phyloP scores from a whole-genome alignment of 2,113 vertebrate genomes.

The Nesogale talazaci region DNA sequence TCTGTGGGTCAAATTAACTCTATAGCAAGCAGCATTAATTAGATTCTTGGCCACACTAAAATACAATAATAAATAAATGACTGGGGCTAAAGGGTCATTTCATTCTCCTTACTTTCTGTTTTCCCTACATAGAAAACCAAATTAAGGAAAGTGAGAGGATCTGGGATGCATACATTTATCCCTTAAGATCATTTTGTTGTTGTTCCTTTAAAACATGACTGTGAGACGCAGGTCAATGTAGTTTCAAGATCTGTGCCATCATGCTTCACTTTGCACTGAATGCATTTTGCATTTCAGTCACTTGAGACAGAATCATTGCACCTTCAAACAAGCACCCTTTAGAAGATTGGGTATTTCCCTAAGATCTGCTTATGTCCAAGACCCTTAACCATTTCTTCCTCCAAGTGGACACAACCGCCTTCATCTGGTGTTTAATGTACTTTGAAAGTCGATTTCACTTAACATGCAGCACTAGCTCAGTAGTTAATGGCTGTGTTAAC shows the following conservation, averaged over 20 bases:
- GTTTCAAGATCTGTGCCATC: slow-evolving; percentile 25
- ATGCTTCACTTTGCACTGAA: background rate
- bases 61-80: slow-evolving; percentile 21
- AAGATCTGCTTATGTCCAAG: background rate
- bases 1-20: background rate
- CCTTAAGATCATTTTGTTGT: background rate
- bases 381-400: slow-evolving; percentile 24
- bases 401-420: slow-evolving; percentile 9
- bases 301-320: background rate
- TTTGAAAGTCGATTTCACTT: slow-evolving; percentile 69
- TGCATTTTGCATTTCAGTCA: background rate
- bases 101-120: background rate
- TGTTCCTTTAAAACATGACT: slow-evolving; percentile 10
- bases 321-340: background rate
- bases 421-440: slow-evolving; percentile 59
- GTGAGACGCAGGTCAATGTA: background rate
- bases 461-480: slow-evolving; percentile 47
- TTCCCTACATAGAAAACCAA: slow-evolving; percentile 13
- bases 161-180: background rate
- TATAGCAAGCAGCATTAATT: background rate
- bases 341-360: slow-evolving; percentile 2
- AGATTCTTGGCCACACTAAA: background rate
- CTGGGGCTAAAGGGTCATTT: background rate
- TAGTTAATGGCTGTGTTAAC: slow-evolving; percentile 68
- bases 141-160: background rate